Evolutionary conservation across 2,113 vertebrate genomes (phyloP), one percentile per base, ranked within the genome.

Genomic region (Lucifuga dentata): DNA sequence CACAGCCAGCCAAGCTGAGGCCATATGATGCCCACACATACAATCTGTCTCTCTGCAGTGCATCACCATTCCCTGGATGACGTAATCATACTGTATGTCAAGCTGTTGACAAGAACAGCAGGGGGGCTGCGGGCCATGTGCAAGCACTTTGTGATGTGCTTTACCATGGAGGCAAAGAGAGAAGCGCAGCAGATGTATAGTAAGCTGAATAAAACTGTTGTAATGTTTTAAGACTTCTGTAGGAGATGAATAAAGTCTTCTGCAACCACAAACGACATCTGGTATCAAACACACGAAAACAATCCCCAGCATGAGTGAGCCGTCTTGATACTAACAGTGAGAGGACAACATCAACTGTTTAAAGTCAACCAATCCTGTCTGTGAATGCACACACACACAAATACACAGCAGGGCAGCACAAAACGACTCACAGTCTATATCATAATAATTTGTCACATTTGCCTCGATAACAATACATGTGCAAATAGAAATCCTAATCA

Each of bases 211-310:
- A 11, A 16, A 38, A 41, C 41, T 19, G 10, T 19, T 43, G 21
- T 24, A 20, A 8, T 16, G n/a, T 17, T 39, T 53, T 19, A 24
- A 59, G 51, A 58, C 48, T 29, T 38, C 35, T 55, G 17, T 50
- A 13, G 16, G 13, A 44, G 23, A 24, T 65, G 33, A 53, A 73
- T 48, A 19, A 74, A 69, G 29, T 2, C 0, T 12, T 48, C 57
- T 4, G 16, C 9, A 16, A 57, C 65, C 40, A 17, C 49, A 56
- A 70, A 67, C 44, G 71, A 67, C 78, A 73, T 76, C 66, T 66
- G 67, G 35, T 13, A 19, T 0, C 5, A 24, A 33, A 72, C 38
- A 39, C 44, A 58, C 24, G 24, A 74, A 36, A 60, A 65, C 61
- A 49, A 51, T 53, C 44, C 53, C 15, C 41, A 48, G 53, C 43